Evolutionary conservation across 2,888 invertebrate genomes (phyloP), one percentile per base, ranked within the genome.

Genomic region (Andrena minutula): DNA sequence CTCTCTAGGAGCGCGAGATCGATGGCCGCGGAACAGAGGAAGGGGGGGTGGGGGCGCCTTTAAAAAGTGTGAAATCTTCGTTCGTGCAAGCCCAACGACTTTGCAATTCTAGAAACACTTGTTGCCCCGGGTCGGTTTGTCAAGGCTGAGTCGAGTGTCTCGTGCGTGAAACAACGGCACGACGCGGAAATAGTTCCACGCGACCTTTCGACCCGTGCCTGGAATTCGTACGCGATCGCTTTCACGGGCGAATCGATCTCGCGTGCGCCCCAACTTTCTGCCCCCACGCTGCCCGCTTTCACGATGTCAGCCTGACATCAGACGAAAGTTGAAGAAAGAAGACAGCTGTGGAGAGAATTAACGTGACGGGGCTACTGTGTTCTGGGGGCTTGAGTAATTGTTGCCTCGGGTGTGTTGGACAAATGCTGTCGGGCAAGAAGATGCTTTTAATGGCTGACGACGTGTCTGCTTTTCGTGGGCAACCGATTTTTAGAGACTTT

Each of bases 91-190:
- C 16, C 35, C 41, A 41, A 75, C 71, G 70, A 32, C 64, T 69
- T 82, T 23, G 51, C 75, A 69, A 75, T 75, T 74, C 80, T 72
- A 63, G 70, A 70, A 83, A 82, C 89, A 88, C 88, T 88, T 88
- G 88, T 88, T 88, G 88, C 89, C 88, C 78, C 66, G 51, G 12
- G 28, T 61, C 71, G 70, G 75, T 49, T 80, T 60, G 77, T 79
- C 78, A 72, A 64, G 70, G 61, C 69, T 70, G 75, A 41, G 41
- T 58, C 75, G 87, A 83, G 79, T 76, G 76, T 87, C 79, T 85
- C 88, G 88, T 86, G 88, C 85, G 85, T 85, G 83, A 88, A 82
- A 88, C 76, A 83, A 86, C 76, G 53, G 80, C 83, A 81, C 79
- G 16, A 41, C 0, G 41, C 41, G 79, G 84, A 84, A 88, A 86